Base-by-base conservation (phyloP, 2,797 vertebrate species). In the Hozukius guyotensis region DNA sequence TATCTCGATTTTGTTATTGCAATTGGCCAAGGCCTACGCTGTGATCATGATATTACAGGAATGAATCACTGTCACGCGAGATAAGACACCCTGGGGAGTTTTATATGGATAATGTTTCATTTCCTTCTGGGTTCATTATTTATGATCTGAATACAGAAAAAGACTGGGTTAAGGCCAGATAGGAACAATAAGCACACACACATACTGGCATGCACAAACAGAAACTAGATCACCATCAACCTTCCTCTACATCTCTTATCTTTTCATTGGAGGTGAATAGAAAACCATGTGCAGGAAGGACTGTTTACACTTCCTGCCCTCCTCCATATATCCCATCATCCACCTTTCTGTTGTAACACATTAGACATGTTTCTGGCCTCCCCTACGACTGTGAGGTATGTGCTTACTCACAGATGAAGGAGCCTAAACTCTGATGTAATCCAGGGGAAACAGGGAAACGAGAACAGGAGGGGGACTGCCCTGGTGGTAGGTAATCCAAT, bases 351-450 rank as follows among this genome's bases (percentile, higher is more conserved):
- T 80, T 85, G 46, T 65, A 82, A 90, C 42, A 87, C 69, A 78
- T 78, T 64, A 60, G 79, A 78, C 69, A 80, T 84, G 84, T 87
- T 87, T 83, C 75, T 71, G 78, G 73, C 83, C 89, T 84, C 85
- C 74, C 29, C 2, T 80, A 73, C 83, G 87, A 86, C 74, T 77
- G 71, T 77, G 86, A 90, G 90, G 87, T 94, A 95, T 96, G 92
- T 90, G 91, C 94, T 93, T 91, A 92, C 89, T 94, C 92, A 95
- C 86, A 92, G 86, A 91, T 88, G 78, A 88, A 90, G 72, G 84
- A 88, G 85, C 89, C 82, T 87, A 89, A 87, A 82, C 81, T 71
- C 89, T 96, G 95, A 96, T 94, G 95, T 94, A 95, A 96, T 92
- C 49, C 86, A 14, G 78, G 84, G 75, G 75, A 94, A 94, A 92